Evolutionary conservation across 2,888 invertebrate species (phyloP).

Genomic region (Apodemia zela): DNA sequence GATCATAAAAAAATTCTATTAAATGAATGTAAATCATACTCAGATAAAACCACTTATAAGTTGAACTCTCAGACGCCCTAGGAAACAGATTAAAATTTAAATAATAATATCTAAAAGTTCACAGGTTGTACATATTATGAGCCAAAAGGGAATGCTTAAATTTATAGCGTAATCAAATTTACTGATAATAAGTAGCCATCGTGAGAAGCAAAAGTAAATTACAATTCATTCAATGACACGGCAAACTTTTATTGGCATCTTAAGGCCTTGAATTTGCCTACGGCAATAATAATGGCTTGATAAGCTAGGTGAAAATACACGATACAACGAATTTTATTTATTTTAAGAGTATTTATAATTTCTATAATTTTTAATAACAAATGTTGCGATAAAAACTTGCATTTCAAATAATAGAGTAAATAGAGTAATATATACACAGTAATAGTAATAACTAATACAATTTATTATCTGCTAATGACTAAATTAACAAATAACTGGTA

Average conservation of each 20-base stretch:
- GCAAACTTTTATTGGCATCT: background rate
- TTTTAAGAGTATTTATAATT: background rate
- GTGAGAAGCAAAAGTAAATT: background rate
- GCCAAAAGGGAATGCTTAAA: too few species aligned
- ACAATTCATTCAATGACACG: background rate
- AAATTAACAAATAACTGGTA: slow-evolving; percentile 12
- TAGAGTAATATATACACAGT: slow-evolving; percentile 4
- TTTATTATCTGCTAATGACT: slow-evolving; percentile 6
- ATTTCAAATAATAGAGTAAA: slow-evolving; percentile 4
- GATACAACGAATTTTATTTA: background rate
- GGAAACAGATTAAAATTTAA: too few species aligned
- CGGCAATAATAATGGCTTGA: background rate
- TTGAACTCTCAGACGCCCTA: background rate
- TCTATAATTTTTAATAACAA: background rate
- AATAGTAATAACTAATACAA: slow-evolving; percentile 2
- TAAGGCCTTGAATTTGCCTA: slow-evolving; percentile 1
- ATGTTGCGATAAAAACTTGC: background rate
- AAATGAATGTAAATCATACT: background rate
- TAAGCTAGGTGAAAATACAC: background rate
- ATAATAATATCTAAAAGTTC: too few species aligned
- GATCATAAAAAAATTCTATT: slow-evolving; percentile 3
- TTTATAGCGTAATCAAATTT: too few species aligned
- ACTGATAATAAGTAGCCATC: too few species aligned
- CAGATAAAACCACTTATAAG: background rate
- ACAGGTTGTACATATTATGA: too few species aligned